These are phyloP conservation scores for Anodontia alba DNA, from an alignment of 2,888 invertebrate species.

Conservation along the genomic window DNA sequence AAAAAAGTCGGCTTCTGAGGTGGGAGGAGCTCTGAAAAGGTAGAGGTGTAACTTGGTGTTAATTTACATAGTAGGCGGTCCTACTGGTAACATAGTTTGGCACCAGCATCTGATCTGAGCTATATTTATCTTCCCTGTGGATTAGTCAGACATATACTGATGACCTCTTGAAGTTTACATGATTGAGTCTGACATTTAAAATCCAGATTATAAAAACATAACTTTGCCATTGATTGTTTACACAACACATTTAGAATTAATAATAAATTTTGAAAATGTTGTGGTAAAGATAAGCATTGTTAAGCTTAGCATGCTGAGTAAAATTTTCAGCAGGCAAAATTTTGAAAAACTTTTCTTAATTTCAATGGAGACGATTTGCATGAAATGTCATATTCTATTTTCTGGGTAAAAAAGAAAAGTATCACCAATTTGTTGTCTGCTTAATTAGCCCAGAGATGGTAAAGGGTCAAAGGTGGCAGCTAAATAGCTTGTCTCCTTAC, in stretches of 20 bases:
- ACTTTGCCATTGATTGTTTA: not conserved
- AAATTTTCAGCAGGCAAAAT: too few species aligned
- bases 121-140: not conserved
- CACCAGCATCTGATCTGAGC: not conserved
- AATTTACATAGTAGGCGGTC: not conserved
- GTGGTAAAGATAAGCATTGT: too few species aligned
- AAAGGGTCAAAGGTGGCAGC: too few species aligned
- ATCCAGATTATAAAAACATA: not conserved
- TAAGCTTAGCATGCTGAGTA: too few species aligned
- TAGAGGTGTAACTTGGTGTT: not conserved
- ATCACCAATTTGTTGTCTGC: too few species aligned
- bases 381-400: too few species aligned
- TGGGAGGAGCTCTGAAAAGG: not conserved
- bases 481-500: too few species aligned
- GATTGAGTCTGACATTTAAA: slow-evolving; percentile 14
- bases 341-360: too few species aligned
- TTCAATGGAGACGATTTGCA: too few species aligned
- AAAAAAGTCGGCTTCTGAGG: not conserved
- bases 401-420: too few species aligned
- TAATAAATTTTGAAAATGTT: not conserved
- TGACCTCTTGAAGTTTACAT: not conserved
- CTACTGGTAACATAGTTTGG: not conserved
- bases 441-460: too few species aligned
- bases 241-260: not conserved
- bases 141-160: not conserved